Base-by-base conservation (phyloP, 2,113 vertebrate genomes). In the Colinus virginianus region DNA sequence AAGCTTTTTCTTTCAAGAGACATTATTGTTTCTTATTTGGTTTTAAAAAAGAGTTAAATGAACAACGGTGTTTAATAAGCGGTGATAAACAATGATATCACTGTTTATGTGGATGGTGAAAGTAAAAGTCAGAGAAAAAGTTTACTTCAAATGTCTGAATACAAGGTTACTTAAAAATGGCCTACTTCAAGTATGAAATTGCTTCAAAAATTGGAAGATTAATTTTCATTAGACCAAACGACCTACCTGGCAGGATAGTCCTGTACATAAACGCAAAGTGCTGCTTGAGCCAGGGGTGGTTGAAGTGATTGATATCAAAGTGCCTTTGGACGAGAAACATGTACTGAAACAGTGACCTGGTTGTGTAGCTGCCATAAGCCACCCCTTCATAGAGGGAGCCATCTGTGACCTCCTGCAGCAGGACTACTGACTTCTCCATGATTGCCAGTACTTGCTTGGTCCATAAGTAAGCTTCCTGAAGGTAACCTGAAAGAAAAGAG, bases 191-290 rank as follows among this genome's bases (percentile, higher is more conserved):
- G 45, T 43, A 82, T 4, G 46, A 84, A 34, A 72, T 55, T 87
- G 43, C 51, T 91, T 91, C 70, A 84, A 74, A 63, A 88, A 78
- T 46, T 59, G 45, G 43, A 58, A 90, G 23, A 68, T 42, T 45
- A 3, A 9, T 26, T 40, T 75, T 83, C 10, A 32, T 78, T 62
- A 19, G 78, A 34, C 6, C 42, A 48, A 62, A 78, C 3, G 51
- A 91, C 84, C 92, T 97, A 99, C 99, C 99, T 83, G 99, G 99
- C 32, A 99, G 97, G 91, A 99, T 91, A 48, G 99, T 99, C 90
- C 99, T 98, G 92, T 99, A 99, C 96, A 99, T 97, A 97, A 99
- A 99, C n/a, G 98, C 98, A 67, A 99, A 99, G 97, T 99, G 99
- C 92, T 99, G 97, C 34, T 98, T 98, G 36, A 99, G 98, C 99